phyloP scores from a whole-genome alignment of 1,140 invertebrate genomes.

The Agrilus planipennis region DNA sequence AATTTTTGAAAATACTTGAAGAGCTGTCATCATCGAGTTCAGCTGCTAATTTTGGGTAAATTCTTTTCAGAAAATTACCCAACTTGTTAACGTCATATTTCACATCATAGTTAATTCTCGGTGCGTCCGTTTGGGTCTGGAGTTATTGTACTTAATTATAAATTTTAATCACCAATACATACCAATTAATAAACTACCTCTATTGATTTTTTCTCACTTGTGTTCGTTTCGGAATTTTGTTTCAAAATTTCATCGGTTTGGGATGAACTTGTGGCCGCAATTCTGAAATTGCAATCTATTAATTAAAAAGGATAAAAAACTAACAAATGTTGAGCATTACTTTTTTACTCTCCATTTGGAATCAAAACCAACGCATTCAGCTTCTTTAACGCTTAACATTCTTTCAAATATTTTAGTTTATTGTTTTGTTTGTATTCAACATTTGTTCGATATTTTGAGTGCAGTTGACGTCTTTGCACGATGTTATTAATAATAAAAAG shows the following conservation, averaged over 20 bases:
- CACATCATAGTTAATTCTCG: too few relatives aligned
- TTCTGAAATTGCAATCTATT: neutral
- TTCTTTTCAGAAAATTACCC: constrained; percentile 21
- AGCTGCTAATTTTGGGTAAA: constrained; percentile 24
- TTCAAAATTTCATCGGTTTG: neutral
- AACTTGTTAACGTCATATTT: constrained; percentile 27
- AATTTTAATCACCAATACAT: too few relatives aligned
- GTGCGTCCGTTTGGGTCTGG: constrained; percentile 22
- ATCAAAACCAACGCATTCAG: constrained; percentile 30
- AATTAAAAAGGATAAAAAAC: constrained; percentile 1
- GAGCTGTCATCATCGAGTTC: constrained; percentile 23
- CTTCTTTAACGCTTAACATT: constrained; percentile 26
- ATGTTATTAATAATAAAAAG: too few relatives aligned
- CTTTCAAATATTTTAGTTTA: too few relatives aligned
- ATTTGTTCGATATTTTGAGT: too few relatives aligned
- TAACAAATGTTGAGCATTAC: constrained; percentile 13
- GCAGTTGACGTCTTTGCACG: too few relatives aligned
- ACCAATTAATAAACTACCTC: too few relatives aligned
- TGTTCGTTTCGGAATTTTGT: neutral
- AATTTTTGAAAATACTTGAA: constrained; percentile 19
- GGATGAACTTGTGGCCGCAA: neutral
- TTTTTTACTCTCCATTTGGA: constrained; percentile 29
- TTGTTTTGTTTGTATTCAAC: neutral
- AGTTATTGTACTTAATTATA: too few relatives aligned
- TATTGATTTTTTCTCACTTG: too few relatives aligned